Conservation (phyloP, 2,797 vertebrate genomes). For the Sparidentex hasta region DNA sequence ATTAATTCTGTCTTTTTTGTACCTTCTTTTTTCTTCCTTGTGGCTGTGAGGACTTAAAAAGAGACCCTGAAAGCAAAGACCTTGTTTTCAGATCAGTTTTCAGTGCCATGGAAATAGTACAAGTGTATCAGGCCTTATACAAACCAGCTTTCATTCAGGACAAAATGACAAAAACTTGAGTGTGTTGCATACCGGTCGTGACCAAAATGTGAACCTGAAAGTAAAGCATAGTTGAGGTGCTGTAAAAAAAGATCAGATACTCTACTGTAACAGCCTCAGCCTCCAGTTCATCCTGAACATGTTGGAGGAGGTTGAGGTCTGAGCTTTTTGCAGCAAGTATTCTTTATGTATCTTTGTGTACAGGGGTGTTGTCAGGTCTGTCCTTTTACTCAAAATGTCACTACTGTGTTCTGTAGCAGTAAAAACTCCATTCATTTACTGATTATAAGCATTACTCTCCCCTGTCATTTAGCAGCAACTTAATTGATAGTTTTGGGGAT, state of each 20-base stretch:
- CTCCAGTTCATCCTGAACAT: background rate
- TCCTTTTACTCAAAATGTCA: background rate
- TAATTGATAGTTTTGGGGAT: conserved; percentile 3
- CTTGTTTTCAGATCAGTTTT: background rate
- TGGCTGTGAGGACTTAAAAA: background rate
- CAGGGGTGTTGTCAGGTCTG: background rate
- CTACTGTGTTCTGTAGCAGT: background rate
- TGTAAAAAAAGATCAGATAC: background rate
- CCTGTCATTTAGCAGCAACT: background rate
- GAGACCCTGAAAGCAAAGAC: background rate
- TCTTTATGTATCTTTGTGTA: background rate
- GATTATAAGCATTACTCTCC: background rate
- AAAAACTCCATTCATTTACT: background rate
- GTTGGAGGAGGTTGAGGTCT: background rate
- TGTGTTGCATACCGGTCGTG: background rate
- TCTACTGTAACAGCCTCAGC: too few relatives aligned
- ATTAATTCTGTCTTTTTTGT: background rate
- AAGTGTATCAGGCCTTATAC: background rate
- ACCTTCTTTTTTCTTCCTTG: background rate
- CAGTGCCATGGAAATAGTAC: background rate
- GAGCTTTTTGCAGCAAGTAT: background rate
- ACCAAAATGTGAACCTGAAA: background rate
- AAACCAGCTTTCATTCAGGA: background rate
- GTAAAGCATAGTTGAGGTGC: too few relatives aligned
- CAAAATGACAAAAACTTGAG: background rate